phyloP scores from a whole-genome alignment of 2,888 invertebrate species.

The Tortricodes alternella region DNA sequence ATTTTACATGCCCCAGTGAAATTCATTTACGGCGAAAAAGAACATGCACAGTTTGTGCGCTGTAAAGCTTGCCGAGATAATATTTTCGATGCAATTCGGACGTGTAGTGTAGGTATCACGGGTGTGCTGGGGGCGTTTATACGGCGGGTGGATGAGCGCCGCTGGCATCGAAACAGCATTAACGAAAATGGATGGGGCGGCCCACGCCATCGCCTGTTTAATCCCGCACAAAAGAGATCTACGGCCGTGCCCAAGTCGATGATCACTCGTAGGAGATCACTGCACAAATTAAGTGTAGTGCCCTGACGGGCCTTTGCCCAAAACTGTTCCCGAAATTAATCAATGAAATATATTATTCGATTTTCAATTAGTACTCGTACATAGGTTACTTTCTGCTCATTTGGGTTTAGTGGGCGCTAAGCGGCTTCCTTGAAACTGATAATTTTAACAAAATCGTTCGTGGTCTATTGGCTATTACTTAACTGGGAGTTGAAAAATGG shows the following conservation, averaged over 20 bases:
- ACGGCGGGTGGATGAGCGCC: slow-evolving; percentile 39
- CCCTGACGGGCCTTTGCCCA: too few relatives aligned
- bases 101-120: slow-evolving; percentile 34
- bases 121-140: slow-evolving; percentile 26
- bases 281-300: too few relatives aligned
- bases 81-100: slow-evolving; percentile 33
- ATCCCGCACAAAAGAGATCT: slow-evolving; percentile 70
- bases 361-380: too few relatives aligned
- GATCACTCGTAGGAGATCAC: slow-evolving; percentile 37
- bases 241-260: slow-evolving; percentile 47
- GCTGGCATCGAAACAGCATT: slow-evolving; percentile 66
- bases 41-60: slow-evolving; percentile 3
- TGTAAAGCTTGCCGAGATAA: slow-evolving; percentile 26
- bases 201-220: slow-evolving; percentile 69
- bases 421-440: too few relatives aligned
- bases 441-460: too few relatives aligned
- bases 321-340: too few relatives aligned
- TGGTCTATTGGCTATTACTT: too few relatives aligned
- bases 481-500: too few relatives aligned
- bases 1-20: background rate
- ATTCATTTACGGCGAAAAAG: background rate
- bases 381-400: too few relatives aligned
- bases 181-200: slow-evolving; percentile 69
- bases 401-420: too few relatives aligned
- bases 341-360: too few relatives aligned